Conservation (phyloP, 2,888 invertebrate genomes). For the Tenthredo amoena region DNA sequence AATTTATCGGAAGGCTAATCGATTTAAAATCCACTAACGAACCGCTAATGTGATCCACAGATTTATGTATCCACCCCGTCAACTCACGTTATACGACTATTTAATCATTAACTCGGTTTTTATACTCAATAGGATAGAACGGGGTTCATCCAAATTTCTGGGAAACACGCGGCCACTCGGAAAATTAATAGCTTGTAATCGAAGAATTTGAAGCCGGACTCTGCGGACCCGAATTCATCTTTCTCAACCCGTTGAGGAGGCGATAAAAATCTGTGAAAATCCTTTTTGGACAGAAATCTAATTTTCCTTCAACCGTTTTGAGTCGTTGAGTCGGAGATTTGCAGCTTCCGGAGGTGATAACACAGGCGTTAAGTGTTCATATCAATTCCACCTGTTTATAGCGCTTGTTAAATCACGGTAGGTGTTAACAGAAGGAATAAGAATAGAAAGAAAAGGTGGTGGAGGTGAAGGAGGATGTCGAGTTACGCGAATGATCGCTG, state of each 20-base stretch:
- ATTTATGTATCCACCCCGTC: conserved; percentile 45
- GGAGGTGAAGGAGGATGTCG: neutral
- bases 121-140: neutral
- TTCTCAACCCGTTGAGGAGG: conserved; percentile 5
- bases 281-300: neutral
- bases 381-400: conserved; percentile 6
- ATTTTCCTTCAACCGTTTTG: neutral
- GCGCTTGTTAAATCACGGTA: conserved; percentile 12
- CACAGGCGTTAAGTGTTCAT: conserved; percentile 6
- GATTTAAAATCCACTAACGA: conserved; percentile 66
- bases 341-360: conserved; percentile 8
- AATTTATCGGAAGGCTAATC: conserved; percentile 64
- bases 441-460: neutral
- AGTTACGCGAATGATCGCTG: neutral
- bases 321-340: neutral
- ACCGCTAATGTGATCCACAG: conserved; percentile 60
- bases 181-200: conserved; percentile 33
- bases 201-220: conserved; percentile 17
- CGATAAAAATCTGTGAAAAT: neutral
- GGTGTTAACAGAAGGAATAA: conserved; percentile 13
- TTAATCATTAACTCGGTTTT: conserved; percentile 30
- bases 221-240: conserved; percentile 6
- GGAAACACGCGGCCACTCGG: neutral
- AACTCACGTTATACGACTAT: conserved; percentile 46
- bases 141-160: conserved; percentile 9